Conservation (phyloP, 2,113 vertebrate species). For the Opisthocomus hoazin region DNA sequence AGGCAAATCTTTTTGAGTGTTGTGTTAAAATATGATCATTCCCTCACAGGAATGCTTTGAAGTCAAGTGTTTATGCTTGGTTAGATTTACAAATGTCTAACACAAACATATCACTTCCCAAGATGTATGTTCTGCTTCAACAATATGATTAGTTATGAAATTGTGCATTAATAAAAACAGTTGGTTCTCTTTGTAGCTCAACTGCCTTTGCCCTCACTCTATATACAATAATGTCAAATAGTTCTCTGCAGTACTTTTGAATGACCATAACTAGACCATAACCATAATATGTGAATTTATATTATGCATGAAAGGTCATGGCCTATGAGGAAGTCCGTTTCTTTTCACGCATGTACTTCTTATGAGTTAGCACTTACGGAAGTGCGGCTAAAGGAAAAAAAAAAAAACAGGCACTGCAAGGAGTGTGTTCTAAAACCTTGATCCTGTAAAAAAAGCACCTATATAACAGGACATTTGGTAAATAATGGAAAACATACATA, state of each 20-base stretch:
- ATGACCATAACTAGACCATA: neutral
- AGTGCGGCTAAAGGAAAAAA: neutral
- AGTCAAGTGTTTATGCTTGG: constrained; percentile 48
- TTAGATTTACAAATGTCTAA: constrained; percentile 48
- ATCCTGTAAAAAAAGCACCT: neutral
- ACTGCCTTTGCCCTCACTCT: constrained; percentile 30
- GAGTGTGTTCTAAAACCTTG: neutral
- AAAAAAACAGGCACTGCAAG: neutral
- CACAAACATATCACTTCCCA: constrained; percentile 35
- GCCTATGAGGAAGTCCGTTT: constrained; percentile 21
- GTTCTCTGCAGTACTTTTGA: constrained; percentile 24
- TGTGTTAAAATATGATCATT: constrained; percentile 16
- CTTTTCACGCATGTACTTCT: neutral
- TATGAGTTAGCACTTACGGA: neutral
- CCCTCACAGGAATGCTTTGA: constrained; percentile 50
- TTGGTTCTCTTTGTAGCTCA: constrained; percentile 51
- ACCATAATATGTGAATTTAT: constrained; percentile 47
- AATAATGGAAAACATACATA: neutral
- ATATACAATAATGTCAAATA: constrained; percentile 42
- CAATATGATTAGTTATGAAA: constrained; percentile 45
- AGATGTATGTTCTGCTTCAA: constrained; percentile 21
- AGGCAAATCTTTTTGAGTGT: neutral
- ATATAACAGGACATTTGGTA: neutral
- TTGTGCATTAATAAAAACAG: constrained; percentile 56
- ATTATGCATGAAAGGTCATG: constrained; percentile 25